phyloP scores from a whole-genome alignment of 2,797 vertebrate genomes.

The Lates japonicus region DNA sequence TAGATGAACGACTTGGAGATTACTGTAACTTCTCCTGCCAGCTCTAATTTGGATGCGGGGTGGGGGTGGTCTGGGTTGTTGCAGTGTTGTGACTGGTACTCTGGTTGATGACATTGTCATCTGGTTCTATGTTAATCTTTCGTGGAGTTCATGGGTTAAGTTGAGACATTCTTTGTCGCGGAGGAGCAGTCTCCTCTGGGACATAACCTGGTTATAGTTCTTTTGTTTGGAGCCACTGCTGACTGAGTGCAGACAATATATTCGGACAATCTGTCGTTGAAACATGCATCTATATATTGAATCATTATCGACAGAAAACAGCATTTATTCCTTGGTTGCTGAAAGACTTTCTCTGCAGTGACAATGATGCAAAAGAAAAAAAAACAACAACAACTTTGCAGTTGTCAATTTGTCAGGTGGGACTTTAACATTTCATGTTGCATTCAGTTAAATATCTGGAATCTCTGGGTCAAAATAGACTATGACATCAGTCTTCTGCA shows the following conservation, averaged over 20 bases:
- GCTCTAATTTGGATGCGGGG: constrained; percentile 68
- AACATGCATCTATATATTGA: constrained; percentile 76
- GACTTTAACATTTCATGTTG: constrained; percentile 44
- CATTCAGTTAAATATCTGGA: no score
- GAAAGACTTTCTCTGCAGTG: constrained; percentile 53
- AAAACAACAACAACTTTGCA: no score
- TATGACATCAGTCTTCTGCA: constrained; percentile 33
- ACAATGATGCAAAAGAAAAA: constrained; percentile 57
- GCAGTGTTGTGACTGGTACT: constrained; percentile 81
- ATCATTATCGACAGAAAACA: constrained; percentile 73
- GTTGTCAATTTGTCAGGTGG: no score
- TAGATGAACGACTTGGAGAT: constrained; percentile 66
- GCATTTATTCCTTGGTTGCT: constrained; percentile 65
- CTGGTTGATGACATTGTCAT: constrained; percentile 86
- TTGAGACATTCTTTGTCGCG: no score
- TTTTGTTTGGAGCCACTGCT: no score
- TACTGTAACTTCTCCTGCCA: constrained; percentile 67
- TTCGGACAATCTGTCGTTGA: constrained; percentile 73
- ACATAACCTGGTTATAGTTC: no score
- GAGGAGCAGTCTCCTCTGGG: constrained; percentile 1
- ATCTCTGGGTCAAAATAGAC: constrained; percentile 38
- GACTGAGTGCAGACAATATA: constrained; percentile 68
- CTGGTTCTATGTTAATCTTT: constrained; percentile 86
- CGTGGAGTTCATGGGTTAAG: no score
- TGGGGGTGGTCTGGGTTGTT: constrained; percentile 54